Conservation (phyloP, 1,140 invertebrate species). For the Pseudomyrmex gracilis region DNA sequence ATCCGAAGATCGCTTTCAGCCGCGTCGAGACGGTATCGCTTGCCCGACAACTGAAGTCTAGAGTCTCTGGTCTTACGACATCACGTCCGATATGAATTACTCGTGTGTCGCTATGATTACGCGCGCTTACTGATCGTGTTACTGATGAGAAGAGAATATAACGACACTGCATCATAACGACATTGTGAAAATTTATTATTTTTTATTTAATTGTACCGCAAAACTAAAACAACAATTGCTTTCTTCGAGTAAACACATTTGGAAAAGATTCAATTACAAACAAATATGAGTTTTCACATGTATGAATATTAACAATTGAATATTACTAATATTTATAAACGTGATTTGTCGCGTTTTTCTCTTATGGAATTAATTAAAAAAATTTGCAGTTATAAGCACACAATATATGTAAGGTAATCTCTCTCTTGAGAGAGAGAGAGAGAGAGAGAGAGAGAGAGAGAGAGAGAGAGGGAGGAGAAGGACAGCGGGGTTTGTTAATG, state of each 20-base stretch:
- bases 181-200: conserved; percentile 5
- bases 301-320: too few relatives aligned
- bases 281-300: too few relatives aligned
- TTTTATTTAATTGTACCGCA: background rate
- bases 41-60: conserved; percentile 35
- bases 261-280: conserved; percentile 11
- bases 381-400: conserved; percentile 5
- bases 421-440: too few relatives aligned
- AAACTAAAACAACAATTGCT: background rate
- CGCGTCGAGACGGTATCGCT: conserved; percentile 49
- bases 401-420: background rate
- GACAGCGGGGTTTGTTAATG: background rate
- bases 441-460: too few relatives aligned
- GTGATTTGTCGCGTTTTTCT: background rate
- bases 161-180: background rate
- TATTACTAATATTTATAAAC: too few relatives aligned
- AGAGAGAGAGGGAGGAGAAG: too few relatives aligned
- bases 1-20: conserved; percentile 54
- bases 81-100: conserved; percentile 50
- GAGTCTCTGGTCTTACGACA: conserved; percentile 51
- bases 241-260: conserved; percentile 2
- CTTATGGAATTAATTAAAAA: conserved; percentile 47
- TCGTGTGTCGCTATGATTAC: conserved; percentile 3
- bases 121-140: background rate
- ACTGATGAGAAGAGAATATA: background rate